These are phyloP conservation scores for Gymnoscopelus braueri DNA, from an alignment of 2,797 vertebrate genomes.

Conservation along the genomic window DNA sequence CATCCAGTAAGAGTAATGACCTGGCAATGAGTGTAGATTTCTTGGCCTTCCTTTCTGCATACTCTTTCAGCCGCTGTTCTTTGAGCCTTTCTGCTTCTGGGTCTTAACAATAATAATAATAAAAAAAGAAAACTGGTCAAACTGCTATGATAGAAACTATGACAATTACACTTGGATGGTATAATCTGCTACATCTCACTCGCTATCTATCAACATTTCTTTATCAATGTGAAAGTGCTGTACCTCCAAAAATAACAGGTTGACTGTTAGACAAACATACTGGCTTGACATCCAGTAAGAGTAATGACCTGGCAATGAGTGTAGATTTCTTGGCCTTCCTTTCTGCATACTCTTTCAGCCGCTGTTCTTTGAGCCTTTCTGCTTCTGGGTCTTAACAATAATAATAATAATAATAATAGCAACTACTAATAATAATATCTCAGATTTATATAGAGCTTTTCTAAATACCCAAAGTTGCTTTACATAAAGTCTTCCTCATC, in stretches of 20 bases:
- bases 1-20: constrained; percentile 94
- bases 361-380: constrained; percentile 86
- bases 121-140: too few species aligned
- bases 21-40: constrained; percentile 92
- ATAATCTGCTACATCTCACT: too few species aligned
- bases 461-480: too few species aligned
- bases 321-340: constrained; percentile 91
- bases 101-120: too few species aligned
- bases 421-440: too few species aligned
- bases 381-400: constrained; percentile 76
- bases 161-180: too few species aligned
- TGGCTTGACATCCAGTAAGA: constrained; percentile 95
- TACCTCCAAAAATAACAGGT: too few species aligned
- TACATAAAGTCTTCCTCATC: constrained; percentile 92
- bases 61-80: constrained; percentile 89
- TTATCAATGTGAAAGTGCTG: too few species aligned
- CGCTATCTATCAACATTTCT: too few species aligned
- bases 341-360: constrained; percentile 88
- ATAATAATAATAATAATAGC: too few species aligned
- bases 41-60: constrained; percentile 89
- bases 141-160: too few species aligned
- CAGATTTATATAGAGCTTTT: too few species aligned
- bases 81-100: constrained; percentile 88
- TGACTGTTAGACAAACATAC: constrained; percentile 72
- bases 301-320: constrained; percentile 94